A percentile compares a stretch with the other conserved stretches of the same genome.
Conservation (phyloP, 2,113 vertebrate genomes). For the Sinocyclocheilus rhinocerous region DNA sequence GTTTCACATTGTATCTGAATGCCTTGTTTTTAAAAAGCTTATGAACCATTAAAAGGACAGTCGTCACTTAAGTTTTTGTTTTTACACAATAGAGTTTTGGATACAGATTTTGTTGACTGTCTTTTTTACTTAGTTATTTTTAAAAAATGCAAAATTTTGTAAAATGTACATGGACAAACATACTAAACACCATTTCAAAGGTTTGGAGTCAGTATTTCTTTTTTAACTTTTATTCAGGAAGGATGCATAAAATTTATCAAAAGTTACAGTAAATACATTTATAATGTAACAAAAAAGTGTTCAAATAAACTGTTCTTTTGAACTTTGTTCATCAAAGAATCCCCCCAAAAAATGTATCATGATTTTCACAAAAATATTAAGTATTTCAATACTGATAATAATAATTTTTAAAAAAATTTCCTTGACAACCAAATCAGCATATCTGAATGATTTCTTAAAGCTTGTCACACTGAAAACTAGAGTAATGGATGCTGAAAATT, state of each 20-base stretch:
- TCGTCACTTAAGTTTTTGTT: neutral
- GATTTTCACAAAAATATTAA: neutral
- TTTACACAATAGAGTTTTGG: neutral
- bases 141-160: neutral
- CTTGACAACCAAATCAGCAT: neutral
- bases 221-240: neutral
- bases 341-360: too few relatives aligned
- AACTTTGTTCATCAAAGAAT: neutral
- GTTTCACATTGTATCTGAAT: neutral
- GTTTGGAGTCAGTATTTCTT: neutral
- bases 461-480: neutral
- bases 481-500: neutral
- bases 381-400: neutral
- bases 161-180: neutral
- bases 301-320: neutral
- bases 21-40: neutral
- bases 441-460: too few relatives aligned
- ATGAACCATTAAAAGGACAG: neutral
- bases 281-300: neutral
- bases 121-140: neutral
- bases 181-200: neutral
- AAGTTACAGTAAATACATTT: neutral
- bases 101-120: neutral
- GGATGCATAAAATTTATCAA: neutral
- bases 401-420: too few relatives aligned